Percentiles rank a stretch among this genome's conserved stretches.
These are phyloP conservation scores for Netelia virgata DNA, from an alignment of 2,888 invertebrate species.

Conservation along the genomic window DNA sequence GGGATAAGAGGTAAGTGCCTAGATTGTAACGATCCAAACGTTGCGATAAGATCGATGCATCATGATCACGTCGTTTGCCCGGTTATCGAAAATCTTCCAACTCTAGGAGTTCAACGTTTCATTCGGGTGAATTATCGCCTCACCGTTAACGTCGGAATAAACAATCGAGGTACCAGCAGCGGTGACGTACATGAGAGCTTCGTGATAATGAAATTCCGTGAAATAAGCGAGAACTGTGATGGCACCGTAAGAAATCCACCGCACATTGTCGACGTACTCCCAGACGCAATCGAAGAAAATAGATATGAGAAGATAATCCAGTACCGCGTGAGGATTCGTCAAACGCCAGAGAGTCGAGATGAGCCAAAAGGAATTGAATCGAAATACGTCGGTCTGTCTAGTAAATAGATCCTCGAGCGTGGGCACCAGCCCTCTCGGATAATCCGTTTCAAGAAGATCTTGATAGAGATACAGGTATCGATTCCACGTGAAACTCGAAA, in stretches of 20 bases:
- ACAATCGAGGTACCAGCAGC: constrained; percentile 41
- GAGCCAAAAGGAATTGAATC: constrained; percentile 91
- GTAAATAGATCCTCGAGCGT: constrained; percentile 85
- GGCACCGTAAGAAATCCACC: constrained; percentile 90
- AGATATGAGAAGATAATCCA: constrained; percentile 91
- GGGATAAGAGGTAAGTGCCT: not conserved
- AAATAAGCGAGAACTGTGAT: constrained; percentile 89
- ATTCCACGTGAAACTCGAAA: constrained; percentile 94
- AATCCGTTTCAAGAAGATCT: constrained; percentile 89
- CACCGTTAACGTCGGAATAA: not conserved
- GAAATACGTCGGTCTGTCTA: constrained; percentile 88
- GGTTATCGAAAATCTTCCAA: not conserved
- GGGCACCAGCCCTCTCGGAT: constrained; percentile 74
- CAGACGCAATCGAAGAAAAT: constrained; percentile 94
- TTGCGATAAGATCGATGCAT: not conserved
- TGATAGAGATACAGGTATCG: constrained; percentile 93
- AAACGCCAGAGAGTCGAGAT: constrained; percentile 92
- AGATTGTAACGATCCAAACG: not conserved
- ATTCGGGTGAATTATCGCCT: not conserved
- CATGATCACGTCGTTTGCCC: not conserved
- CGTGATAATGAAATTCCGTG: constrained; percentile 90
- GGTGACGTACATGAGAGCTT: constrained; percentile 82
- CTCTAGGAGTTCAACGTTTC: not conserved
- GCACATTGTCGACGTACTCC: constrained; percentile 90
- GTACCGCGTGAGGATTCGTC: constrained; percentile 91